Conservation (phyloP, 2,888 invertebrate genomes). For the Blastobasis lacticolella region DNA sequence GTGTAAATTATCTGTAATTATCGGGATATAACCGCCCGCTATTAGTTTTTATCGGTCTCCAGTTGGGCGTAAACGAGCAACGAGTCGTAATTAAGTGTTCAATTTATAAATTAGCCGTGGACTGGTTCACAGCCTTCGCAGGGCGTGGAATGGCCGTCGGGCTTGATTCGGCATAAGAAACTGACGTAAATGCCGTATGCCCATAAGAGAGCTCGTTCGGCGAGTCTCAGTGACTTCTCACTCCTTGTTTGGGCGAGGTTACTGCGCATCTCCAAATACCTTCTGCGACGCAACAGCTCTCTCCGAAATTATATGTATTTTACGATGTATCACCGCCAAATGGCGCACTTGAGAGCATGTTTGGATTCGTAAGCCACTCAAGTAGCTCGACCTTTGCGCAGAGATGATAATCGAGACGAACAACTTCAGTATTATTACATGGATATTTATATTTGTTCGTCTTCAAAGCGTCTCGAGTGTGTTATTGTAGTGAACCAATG, state of each 20-base stretch:
- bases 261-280: too few relatives aligned
- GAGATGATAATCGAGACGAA: neutral
- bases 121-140: neutral
- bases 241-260: neutral
- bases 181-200: too few relatives aligned
- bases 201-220: too few relatives aligned
- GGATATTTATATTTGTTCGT: too few relatives aligned
- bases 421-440: neutral
- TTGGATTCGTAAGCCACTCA: neutral
- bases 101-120: constrained; percentile 40
- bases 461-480: too few relatives aligned
- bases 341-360: too few relatives aligned
- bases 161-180: too few relatives aligned
- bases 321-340: neutral
- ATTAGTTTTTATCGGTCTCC: constrained; percentile 34
- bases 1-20: constrained; percentile 38
- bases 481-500: too few relatives aligned
- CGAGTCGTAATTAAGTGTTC: constrained; percentile 43
- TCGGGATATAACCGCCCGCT: constrained; percentile 30
- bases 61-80: constrained; percentile 32
- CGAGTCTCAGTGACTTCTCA: neutral
- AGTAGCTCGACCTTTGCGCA: neutral
- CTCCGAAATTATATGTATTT: neutral
- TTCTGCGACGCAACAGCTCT: too few relatives aligned
- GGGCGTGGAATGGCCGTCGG: too few relatives aligned